Percentiles rank a stretch among this genome's conserved stretches.
Conservation (phyloP, 2,888 invertebrate species). For the Halocaridina rubra region DNA sequence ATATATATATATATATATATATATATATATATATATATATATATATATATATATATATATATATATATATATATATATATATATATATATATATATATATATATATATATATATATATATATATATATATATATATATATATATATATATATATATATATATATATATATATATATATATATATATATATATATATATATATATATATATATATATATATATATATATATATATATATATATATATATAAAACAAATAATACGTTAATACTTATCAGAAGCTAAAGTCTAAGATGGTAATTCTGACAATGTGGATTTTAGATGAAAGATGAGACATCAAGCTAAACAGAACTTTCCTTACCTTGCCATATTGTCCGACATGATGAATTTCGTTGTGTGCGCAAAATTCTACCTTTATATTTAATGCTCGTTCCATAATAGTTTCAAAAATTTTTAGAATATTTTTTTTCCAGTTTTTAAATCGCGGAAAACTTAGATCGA, state of each 20-base stretch:
- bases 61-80: not conserved
- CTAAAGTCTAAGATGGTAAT: no score
- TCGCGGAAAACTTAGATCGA: no score
- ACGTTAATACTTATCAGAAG: no score
- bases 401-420: no score
- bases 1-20: not conserved
- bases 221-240: not conserved
- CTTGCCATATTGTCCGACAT: no score
- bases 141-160: not conserved
- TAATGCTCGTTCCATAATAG: no score
- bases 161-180: not conserved
- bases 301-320: no score
- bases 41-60: not conserved
- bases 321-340: no score
- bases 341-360: no score
- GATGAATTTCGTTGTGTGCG: no score
- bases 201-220: not conserved
- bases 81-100: not conserved
- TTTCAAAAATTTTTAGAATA: no score
- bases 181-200: not conserved
- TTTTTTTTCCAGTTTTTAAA: no score
- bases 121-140: not conserved
- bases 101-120: not conserved
- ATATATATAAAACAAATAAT: not conserved
- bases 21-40: not conserved